phyloP scores from a whole-genome alignment of 2,888 invertebrate species.

The Patella pellucida region DNA sequence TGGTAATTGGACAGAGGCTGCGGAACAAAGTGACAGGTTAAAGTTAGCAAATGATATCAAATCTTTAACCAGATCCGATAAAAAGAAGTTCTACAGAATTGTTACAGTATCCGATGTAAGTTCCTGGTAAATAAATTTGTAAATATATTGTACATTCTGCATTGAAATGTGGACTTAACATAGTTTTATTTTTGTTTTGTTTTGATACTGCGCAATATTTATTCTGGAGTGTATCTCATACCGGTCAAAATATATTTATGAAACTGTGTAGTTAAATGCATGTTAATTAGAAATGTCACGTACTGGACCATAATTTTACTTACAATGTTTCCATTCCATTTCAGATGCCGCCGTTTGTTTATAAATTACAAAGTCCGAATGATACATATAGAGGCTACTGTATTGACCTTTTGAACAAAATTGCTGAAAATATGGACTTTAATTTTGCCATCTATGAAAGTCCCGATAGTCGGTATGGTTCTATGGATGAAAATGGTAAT shows the following conservation, averaged over 20 bases:
- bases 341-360: conserved; percentile 74
- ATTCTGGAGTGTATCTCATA: no score
- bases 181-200: no score
- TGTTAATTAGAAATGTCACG: no score
- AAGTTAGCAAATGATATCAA: conserved; percentile 80
- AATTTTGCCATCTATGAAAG: conserved; percentile 82
- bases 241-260: no score
- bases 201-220: no score
- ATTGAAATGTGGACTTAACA: no score
- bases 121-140: conserved; percentile 34
- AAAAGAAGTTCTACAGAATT: conserved; percentile 80
- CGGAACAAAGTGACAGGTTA: conserved; percentile 72
- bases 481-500: conserved; percentile 79
- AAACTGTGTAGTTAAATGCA: no score
- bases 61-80: conserved; percentile 38
- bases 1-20: conserved; percentile 79
- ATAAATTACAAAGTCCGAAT: conserved; percentile 51
- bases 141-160: neutral
- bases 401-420: conserved; percentile 91
- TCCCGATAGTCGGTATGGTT: conserved; percentile 87
- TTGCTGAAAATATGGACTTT: conserved; percentile 84
- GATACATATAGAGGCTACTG: conserved; percentile 82
- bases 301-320: no score
- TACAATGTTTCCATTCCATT: conserved; percentile 6
- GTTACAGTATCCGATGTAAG: conserved; percentile 84